Evolutionary conservation across 2,888 invertebrate species (phyloP).

Genomic region (Hydraecia micacea): DNA sequence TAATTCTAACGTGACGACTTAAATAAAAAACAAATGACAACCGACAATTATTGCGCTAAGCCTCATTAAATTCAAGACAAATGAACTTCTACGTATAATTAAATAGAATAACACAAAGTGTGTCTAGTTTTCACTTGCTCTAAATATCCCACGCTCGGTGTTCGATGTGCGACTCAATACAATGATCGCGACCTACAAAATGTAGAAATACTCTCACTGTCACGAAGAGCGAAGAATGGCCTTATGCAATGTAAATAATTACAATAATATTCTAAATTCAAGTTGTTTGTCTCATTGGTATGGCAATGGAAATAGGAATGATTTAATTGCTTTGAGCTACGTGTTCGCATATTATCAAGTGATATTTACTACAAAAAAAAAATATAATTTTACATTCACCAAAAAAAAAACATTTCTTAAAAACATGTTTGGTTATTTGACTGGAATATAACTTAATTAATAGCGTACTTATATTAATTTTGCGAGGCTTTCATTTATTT

Average conservation of each 20-base stretch:
- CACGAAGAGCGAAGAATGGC: conserved; percentile 62
- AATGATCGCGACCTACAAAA: conserved; percentile 85
- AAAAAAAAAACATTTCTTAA: background rate
- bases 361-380: background rate
- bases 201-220: conserved; percentile 86
- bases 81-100: conserved; percentile 24
- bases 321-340: background rate
- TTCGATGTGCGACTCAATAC: conserved; percentile 65
- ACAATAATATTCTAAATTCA: conserved; percentile 41
- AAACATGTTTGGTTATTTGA: background rate
- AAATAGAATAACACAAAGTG: conserved; percentile 47
- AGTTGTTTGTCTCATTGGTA: conserved; percentile 33
- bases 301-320: conserved; percentile 21
- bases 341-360: background rate
- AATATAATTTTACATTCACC: background rate
- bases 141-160: conserved; percentile 73
- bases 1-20: background rate
- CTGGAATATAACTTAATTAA: background rate
- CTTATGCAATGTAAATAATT: conserved; percentile 68
- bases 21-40: background rate
- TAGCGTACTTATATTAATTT: background rate
- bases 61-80: conserved; percentile 2
- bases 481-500: background rate
- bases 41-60: background rate
- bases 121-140: conserved; percentile 79